Base-by-base conservation (phyloP, 92 coral and sea anemone species). In the Zoanthus sansibaricus region DNA sequence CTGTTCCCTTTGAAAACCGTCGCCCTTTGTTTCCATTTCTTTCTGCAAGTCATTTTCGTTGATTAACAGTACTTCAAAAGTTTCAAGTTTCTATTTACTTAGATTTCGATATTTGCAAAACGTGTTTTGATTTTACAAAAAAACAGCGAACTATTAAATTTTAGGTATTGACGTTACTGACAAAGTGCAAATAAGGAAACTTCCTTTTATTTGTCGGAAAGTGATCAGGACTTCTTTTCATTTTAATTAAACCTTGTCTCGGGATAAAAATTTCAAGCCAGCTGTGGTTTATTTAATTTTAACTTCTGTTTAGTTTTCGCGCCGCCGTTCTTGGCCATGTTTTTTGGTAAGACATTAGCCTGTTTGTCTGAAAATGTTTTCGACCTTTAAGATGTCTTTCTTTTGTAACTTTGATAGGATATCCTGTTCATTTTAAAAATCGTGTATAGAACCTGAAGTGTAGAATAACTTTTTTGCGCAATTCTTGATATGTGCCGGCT, bases 21-120 rank as follows among this genome's bases (percentile, higher is more conserved):
- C 45, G 70, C 21, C 4, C 51, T 45, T 62, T 30, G 52, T 64
- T 21, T 25, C 56, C 46, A 49, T 47, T 42, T 20, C 12, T 42
- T 80, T 80, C n/a, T 64, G 61, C 75, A 62, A 80, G 54, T 64
- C 73, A 37, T 10, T 66, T 80, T 25, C 66, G 61, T 21, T 66
- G 47, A 46, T 66, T 66, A 14, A 64, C 51, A 66, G 61, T 64
- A 18, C 74, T 80, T 64, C 84, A 61, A 25, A 77, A 61, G 84
- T 79, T 66, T 80, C 44, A 12, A 66, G 42, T 80, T 64, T 80
- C 85, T 66, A 74, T 66, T 80, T 80, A 68, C 47, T 46, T 71
- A 80, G 75, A 54, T 68, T 62, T 64, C 20, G 44, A 64, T 10
- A 37, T 47, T 46, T 68, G 13, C 13, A 64, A 30, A 70, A 66